phyloP scores from a whole-genome alignment of 2,888 invertebrate genomes.

The Drosophila borborema region DNA sequence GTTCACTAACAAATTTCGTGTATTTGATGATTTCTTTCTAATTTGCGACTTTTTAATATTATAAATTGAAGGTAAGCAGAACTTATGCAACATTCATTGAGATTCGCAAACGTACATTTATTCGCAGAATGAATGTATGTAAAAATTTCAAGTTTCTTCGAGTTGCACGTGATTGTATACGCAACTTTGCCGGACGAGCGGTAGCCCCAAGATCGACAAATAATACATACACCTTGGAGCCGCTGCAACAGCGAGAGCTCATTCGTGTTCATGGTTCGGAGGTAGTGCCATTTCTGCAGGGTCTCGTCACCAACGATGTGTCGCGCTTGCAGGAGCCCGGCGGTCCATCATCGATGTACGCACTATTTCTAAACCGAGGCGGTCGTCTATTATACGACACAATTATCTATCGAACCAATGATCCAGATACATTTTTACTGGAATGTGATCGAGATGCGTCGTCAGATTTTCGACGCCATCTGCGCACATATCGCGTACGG shows the following conservation, averaged over 20 bases:
- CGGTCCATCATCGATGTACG: constrained; percentile 86
- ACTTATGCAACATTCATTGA: constrained; percentile 1
- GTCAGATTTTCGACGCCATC: constrained; percentile 88
- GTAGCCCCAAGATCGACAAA: constrained; percentile 3
- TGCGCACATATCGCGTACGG: constrained; percentile 92
- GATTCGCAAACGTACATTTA: constrained; percentile 6
- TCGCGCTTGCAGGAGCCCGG: constrained; percentile 85
- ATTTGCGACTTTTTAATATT: constrained; percentile 16
- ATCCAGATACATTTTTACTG: constrained; percentile 87
- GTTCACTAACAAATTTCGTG: constrained; percentile 45
- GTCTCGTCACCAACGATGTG: constrained; percentile 97
- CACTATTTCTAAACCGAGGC: constrained; percentile 94
- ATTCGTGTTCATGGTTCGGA: constrained; percentile 82
- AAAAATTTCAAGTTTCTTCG: constrained; percentile 66
- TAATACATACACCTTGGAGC: constrained; percentile 66
- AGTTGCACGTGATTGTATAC: constrained; percentile 37
- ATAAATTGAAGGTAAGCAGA: constrained; percentile 44
- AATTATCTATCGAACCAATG: constrained; percentile 89
- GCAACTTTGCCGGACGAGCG: constrained; percentile 28
- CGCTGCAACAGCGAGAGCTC: constrained; percentile 72
- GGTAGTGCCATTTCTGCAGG: constrained; percentile 91
- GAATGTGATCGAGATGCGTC: constrained; percentile 91
- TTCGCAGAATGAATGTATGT: constrained; percentile 64
- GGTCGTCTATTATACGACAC: constrained; percentile 94
- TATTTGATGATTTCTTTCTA: constrained; percentile 19